Evolutionary conservation across 2,797 vertebrate species (phyloP).

Genomic region (Acanthis flammea): DNA sequence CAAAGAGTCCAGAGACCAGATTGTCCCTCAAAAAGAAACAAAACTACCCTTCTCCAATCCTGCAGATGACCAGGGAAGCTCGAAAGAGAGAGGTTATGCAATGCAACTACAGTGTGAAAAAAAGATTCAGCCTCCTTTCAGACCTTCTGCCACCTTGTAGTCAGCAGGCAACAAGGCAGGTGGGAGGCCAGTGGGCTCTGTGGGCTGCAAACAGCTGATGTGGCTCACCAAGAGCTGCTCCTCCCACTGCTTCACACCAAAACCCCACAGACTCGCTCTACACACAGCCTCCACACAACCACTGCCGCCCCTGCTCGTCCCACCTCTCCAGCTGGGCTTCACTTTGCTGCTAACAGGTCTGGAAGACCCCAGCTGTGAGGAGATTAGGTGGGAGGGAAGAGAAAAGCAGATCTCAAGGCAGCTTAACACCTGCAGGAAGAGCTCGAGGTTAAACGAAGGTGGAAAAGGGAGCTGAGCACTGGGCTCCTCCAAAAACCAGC

Average conservation of each 20-base stretch:
- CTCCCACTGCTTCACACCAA: not conserved
- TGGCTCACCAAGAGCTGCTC: not conserved
- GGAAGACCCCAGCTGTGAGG: not conserved
- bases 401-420: conserved; percentile 4
- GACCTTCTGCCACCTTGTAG: not conserved
- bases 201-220: not conserved
- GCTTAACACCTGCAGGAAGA: not conserved
- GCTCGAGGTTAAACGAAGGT: not conserved
- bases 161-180: not conserved
- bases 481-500: not conserved
- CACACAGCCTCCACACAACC: accelerated
- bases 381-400: not conserved
- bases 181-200: not conserved
- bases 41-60: not conserved
- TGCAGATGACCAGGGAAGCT: not conserved
- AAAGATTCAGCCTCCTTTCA: not conserved
- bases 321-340: not conserved
- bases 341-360: not conserved
- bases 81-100: not conserved
- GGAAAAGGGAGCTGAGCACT: not conserved
- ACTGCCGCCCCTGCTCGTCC: not conserved
- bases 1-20: not conserved
- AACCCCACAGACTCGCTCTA: accelerated
- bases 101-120: not conserved
- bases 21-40: not conserved